Evolutionary conservation across 2,797 vertebrate genomes (phyloP).

Genomic region (Protonibea diacanthus): DNA sequence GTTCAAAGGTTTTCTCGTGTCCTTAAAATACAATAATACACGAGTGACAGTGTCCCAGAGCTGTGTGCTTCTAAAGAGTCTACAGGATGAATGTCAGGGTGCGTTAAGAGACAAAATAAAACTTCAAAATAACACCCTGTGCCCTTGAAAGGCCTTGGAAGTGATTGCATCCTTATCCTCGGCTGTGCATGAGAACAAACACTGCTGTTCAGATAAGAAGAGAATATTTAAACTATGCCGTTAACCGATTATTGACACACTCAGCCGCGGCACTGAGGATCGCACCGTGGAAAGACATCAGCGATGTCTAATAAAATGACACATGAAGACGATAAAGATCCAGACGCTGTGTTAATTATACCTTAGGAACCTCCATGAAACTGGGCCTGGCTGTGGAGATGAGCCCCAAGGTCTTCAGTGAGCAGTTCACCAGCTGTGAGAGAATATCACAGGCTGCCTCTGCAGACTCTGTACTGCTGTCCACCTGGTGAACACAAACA

Average conservation of each 20-base stretch:
- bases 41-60: not conserved
- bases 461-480: constrained; percentile 98
- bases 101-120: constrained; percentile 14
- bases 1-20: not conserved
- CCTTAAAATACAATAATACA: not conserved
- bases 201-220: constrained; percentile 26
- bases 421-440: constrained; percentile 98
- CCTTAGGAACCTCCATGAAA: constrained; percentile 99
- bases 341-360: constrained; percentile 67
- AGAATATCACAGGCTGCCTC: constrained; percentile 98
- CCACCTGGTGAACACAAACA: constrained; percentile 88
- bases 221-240: not conserved
- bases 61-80: constrained; percentile 1
- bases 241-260: not conserved
- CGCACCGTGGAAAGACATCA: no score
- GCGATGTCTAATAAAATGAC: no score
- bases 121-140: constrained; percentile 13
- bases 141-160: constrained; percentile 4
- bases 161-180: constrained; percentile 13
- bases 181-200: constrained; percentile 2
- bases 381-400: constrained; percentile 98
- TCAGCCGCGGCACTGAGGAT: not conserved
- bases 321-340: not conserved
- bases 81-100: not conserved
- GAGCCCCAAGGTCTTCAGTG: constrained; percentile 97